Base-by-base conservation (phyloP, 1,140 invertebrate species). In the Pogonus chalceus region DNA sequence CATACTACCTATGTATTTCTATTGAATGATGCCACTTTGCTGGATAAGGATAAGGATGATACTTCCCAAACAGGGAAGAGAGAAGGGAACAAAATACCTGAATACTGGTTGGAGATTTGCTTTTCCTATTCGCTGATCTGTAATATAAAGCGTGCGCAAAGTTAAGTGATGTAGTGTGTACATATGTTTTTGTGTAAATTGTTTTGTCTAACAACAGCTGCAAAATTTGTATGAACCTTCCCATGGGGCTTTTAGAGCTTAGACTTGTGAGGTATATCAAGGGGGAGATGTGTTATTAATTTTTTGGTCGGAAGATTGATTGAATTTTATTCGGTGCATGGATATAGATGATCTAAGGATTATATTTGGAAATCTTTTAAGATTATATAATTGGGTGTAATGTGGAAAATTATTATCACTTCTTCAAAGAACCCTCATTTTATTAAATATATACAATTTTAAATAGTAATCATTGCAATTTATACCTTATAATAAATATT, bases 101-200 rank as follows among this genome's bases (percentile, higher is more conserved):
- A n/a, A n/a, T n/a, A n/a, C n/a, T n/a, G n/a, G n/a, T n/a, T n/a
- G n/a, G n/a, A n/a, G n/a, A n/a, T n/a, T n/a, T n/a, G n/a, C n/a
- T n/a, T n/a, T n/a, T n/a, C n/a, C n/a, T n/a, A 31, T 31, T 7
- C 26, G 26, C 14, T 31, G 26, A 31, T 31, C 26, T 31, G 26
- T 31, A 7, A 31, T n/a, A n/a, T n/a, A n/a, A 43, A 43, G 37
- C 37, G 37, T 43, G 37, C 37, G 18, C 37, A 18, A 43, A 9
- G 9, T 12, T 43, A 43, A 43, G 37, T 43, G 37, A 43, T 43
- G 18, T 43, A 43, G 37, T 43, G 37, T 43, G 37, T 43, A 43
- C 37, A 43, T 43, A 18, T 43, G 18, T 43, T 43, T 43, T 43
- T 43, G 37, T 43, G 37, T 43, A 43, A 43, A 43, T 43, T 7